Evolutionary conservation across 37 sponge, comb jelly and placozoan species (phyloP).

Genomic region (Amphimedon queenslandica): DNA sequence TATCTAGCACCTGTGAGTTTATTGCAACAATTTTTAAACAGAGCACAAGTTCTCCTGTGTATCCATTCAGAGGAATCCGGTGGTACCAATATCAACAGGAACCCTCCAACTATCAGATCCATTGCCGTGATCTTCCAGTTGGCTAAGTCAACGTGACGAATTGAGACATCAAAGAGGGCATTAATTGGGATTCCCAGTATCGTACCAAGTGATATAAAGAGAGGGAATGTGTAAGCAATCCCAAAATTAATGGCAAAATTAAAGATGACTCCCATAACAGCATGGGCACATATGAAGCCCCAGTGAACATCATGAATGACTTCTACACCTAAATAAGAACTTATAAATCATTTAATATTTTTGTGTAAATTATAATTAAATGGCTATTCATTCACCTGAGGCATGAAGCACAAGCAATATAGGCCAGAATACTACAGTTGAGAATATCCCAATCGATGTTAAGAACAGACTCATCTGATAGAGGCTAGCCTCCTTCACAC

Average conservation of each 20-base stretch:
- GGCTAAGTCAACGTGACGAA: slow-evolving; percentile 40
- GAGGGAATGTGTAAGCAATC: slow-evolving; percentile 86
- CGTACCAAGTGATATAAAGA: slow-evolving; percentile 91
- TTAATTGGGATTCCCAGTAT: slow-evolving; percentile 84
- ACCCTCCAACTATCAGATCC: slow-evolving; percentile 66
- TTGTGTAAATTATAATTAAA: too few species aligned
- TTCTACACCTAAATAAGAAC: slow-evolving; percentile 25
- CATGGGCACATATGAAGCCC: slow-evolving; percentile 45
- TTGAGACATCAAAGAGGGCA: slow-evolving; percentile 60
- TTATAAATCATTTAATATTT: background rate
- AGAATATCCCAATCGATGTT: slow-evolving; percentile 69
- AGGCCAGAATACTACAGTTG: slow-evolving; percentile 61
- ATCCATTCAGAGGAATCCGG: slow-evolving; percentile 42
- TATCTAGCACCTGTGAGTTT: too few species aligned
- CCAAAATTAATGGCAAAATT: slow-evolving; percentile 91
- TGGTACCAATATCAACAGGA: slow-evolving; percentile 73
- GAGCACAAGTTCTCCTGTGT: slow-evolving; percentile 12
- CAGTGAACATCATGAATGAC: slow-evolving; percentile 49
- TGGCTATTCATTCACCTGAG: too few species aligned
- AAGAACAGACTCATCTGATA: slow-evolving; percentile 84
- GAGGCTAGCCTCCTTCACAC: slow-evolving; percentile 72
- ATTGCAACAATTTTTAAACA: too few species aligned
- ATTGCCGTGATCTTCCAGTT: slow-evolving; percentile 73
- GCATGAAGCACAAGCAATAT: slow-evolving; percentile 55
- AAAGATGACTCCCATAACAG: slow-evolving; percentile 58